Evolutionary conservation across 2,797 vertebrate genomes (phyloP), one percentile per base, ranked within the genome.

Genomic region (Centroberyx gerrardi): DNA sequence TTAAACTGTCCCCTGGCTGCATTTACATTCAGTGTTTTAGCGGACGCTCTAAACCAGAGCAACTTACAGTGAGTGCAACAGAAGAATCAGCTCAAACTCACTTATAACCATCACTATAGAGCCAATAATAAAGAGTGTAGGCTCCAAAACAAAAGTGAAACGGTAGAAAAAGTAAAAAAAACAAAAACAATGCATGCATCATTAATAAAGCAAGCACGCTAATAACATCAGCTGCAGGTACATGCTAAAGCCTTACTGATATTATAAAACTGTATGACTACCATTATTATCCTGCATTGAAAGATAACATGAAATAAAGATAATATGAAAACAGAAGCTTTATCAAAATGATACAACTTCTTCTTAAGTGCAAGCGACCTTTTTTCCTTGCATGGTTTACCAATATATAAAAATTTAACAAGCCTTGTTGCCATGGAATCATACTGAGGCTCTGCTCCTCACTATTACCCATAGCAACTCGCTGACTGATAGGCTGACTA

Each of bases 341-440:
- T 65, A 53, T 7, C 62, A 33, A 52, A 28, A 12, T 72, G 28
- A 56, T 67, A 48, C 14, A 64, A 52, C 71, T 68, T 56, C 62
- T 54, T 18, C 14, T 15, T 40, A 76, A 81, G 70, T 0, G 5
- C 27, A 59, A 55, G 4, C 46, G 17, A 66, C 42, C 71, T 42
- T 62, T 36, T 65, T 61, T 44, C 52, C 72, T 72, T 4, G 66
- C 68, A 48, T 22, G 74, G 75, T 79, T 79, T 80, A 86, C 71
- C 78, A 78, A 81, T 65, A 79, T 5, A 14, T 87, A 79, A 90
- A 88, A 83, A 84, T 80, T 87, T 75, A 70, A 75, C 65, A 76
- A 83, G 67, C 68, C 73, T 67, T 66, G 89, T 92, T 91, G 87
- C 90, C 89, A 90, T 93, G 89, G 91, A 83, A 48, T 81, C 82